A percentile compares a stretch with the other conserved stretches of the same genome.
These are phyloP conservation scores for Cyphomyrmex costatus DNA, from an alignment of 1,140 invertebrate species.

Conservation along the genomic window DNA sequence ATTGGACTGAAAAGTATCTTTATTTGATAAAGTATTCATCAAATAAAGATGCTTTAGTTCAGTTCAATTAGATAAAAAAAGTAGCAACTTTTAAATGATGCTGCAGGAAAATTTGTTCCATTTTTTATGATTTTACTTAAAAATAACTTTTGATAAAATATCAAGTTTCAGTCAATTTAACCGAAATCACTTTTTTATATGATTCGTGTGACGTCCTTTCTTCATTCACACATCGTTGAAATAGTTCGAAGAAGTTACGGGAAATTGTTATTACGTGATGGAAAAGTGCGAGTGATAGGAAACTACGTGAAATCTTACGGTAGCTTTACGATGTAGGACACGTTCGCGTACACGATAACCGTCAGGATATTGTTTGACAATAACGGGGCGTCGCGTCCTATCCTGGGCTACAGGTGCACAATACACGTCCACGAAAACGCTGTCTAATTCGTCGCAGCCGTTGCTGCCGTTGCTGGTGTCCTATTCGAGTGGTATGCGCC, in stretches of 20 bases:
- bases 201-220: background rate
- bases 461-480: conserved; percentile 21
- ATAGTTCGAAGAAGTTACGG: too few relatives aligned
- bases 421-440: conserved; percentile 11
- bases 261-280: background rate
- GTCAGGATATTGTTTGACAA: conserved; percentile 5
- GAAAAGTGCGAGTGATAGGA: too few relatives aligned
- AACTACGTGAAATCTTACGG: background rate
- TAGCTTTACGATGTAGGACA: background rate
- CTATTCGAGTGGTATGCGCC: conserved; percentile 48
- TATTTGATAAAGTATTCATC: too few relatives aligned
- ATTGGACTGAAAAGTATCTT: too few relatives aligned
- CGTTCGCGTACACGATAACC: background rate
- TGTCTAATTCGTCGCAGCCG: background rate
- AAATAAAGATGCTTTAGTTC: too few relatives aligned
- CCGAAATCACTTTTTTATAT: too few relatives aligned
- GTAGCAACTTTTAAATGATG: too few relatives aligned
- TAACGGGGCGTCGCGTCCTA: conserved; percentile 14
- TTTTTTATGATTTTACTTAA: too few relatives aligned
- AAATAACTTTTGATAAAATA: too few relatives aligned
- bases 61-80: too few relatives aligned
- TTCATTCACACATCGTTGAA: background rate
- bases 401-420: background rate
- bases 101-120: too few relatives aligned
- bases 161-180: too few relatives aligned